phyloP scores from a whole-genome alignment of 2,888 invertebrate species.

The Lasioglossum vierecki region DNA sequence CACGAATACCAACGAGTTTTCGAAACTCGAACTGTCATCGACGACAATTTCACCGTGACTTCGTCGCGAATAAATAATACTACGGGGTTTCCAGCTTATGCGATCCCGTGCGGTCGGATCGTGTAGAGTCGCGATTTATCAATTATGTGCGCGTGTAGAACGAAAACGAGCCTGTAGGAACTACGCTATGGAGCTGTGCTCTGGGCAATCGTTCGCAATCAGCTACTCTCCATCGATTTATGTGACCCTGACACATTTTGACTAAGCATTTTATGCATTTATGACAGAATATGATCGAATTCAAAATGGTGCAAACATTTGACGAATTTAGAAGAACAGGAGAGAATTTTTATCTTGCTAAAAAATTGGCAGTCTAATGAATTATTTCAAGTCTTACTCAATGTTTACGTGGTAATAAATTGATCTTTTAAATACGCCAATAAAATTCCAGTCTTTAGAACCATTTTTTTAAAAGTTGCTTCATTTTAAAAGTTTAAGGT shows the following conservation, averaged over 20 bases:
- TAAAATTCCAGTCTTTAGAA: no score
- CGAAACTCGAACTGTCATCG: slow-evolving; percentile 25
- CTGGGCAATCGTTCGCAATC: neutral
- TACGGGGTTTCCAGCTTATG: slow-evolving; percentile 18
- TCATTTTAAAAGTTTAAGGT: no score
- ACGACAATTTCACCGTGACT: slow-evolving; percentile 30
- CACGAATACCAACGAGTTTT: slow-evolving; percentile 27
- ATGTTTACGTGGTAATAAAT: no score
- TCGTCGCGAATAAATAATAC: slow-evolving; percentile 63
- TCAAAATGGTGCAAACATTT: no score
- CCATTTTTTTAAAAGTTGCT: no score
- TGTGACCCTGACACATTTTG: neutral
- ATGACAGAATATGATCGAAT: no score
- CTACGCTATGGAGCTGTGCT: slow-evolving; percentile 61
- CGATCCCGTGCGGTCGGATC: slow-evolving; percentile 2
- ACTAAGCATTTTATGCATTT: no score
- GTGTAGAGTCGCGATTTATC: slow-evolving; percentile 30
- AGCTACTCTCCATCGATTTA: neutral
- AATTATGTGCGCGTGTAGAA: slow-evolving; percentile 57
- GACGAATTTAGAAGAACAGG: no score
- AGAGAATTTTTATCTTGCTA: no score
- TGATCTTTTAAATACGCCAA: no score
- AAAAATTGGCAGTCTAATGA: no score
- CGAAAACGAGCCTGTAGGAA: slow-evolving; percentile 66
- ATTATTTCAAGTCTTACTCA: no score